Evolutionary conservation across 1,140 invertebrate species (phyloP).

Genomic region (Hypothenemus hampei): DNA sequence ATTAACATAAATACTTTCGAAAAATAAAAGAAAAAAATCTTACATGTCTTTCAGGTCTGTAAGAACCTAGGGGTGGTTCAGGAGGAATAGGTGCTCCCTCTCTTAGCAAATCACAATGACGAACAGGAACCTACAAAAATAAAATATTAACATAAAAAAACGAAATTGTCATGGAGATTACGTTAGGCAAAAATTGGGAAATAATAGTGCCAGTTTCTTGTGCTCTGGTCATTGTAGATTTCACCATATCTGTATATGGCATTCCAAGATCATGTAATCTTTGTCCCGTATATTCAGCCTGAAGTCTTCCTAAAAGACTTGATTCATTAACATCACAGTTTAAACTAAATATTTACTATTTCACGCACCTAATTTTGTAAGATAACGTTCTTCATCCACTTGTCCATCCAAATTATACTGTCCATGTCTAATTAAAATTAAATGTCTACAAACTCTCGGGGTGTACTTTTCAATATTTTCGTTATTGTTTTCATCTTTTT

Average conservation of each 20-base stretch:
- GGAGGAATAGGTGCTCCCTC: constrained; percentile 93
- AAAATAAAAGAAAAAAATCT: constrained; percentile 34
- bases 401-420: constrained; percentile 78
- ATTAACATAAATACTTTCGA: not conserved
- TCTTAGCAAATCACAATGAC: constrained; percentile 71
- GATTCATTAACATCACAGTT: too few relatives aligned
- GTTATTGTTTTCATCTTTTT: constrained; percentile 62
- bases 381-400: constrained; percentile 66
- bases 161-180: constrained; percentile 28
- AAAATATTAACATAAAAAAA: constrained; percentile 1
- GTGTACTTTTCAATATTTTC: constrained; percentile 56
- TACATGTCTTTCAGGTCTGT: constrained; percentile 79
- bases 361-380: constrained; percentile 70
- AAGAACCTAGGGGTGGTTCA: constrained; percentile 82
- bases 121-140: constrained; percentile 47
- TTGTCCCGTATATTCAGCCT: constrained; percentile 78
- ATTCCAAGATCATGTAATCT: constrained; percentile 68
- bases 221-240: constrained; percentile 91
- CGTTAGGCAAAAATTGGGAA: constrained; percentile 55
- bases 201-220: constrained; percentile 87
- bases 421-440: constrained; percentile 91
- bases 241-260: constrained; percentile 72
- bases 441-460: constrained; percentile 71
- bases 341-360: too few relatives aligned
- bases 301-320: constrained; percentile 76